phyloP scores from a whole-genome alignment of 2,113 vertebrate species.

The Chionodraco myersi region DNA sequence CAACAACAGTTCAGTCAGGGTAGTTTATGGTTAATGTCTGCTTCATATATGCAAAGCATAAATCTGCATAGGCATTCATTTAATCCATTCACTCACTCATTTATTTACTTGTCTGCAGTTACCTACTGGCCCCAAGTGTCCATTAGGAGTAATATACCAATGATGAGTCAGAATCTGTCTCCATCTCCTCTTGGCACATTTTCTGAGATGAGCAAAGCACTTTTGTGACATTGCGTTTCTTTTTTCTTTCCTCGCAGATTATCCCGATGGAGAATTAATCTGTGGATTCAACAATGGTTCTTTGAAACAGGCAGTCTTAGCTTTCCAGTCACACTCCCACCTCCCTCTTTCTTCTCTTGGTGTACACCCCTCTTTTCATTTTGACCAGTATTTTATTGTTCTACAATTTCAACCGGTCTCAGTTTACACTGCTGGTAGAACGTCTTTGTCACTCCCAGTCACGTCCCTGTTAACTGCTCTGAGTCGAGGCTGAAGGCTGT shows the following conservation, averaged over 20 bases:
- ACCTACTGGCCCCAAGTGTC: neutral
- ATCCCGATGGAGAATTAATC: neutral
- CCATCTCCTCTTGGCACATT: too few relatives aligned
- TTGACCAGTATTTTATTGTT: neutral
- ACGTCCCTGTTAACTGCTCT: neutral
- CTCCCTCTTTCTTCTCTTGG: neutral
- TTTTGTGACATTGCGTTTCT: neutral
- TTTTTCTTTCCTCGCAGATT: conserved; percentile 50
- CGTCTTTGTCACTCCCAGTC: neutral
- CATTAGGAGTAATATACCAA: too few relatives aligned
- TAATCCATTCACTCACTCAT: neutral
- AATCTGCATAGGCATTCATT: neutral
- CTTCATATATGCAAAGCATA: neutral
- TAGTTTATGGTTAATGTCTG: neutral
- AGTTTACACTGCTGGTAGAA: neutral
- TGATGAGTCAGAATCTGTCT: too few relatives aligned
- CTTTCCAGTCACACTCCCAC: conserved; percentile 8
- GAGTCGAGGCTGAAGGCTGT: conserved; percentile 7
- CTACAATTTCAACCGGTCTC: neutral
- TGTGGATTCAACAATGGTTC: conserved; percentile 11
- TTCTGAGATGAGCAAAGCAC: neutral
- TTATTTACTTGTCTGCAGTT: neutral
- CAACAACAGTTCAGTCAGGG: neutral
- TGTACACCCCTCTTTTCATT: neutral
- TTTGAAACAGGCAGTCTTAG: conserved; percentile 4